A percentile compares a stretch with the other conserved stretches of the same genome.
Evolutionary conservation across 2,113 vertebrate genomes (phyloP).

Genomic region (Lepisosteus osseus): DNA sequence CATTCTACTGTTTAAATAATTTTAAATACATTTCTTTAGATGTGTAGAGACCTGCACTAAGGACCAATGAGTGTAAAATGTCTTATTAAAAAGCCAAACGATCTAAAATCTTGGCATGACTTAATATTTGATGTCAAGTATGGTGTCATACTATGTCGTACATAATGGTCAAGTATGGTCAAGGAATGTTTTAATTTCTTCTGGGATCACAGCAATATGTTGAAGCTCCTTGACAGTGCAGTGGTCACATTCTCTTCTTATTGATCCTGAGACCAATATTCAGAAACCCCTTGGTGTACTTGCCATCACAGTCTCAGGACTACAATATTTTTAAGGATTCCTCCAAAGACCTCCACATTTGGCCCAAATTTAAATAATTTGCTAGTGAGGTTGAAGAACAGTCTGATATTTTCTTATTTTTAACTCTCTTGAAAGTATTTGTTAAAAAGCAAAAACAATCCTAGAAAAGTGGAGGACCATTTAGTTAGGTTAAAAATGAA

Average conservation of each 20-base stretch:
- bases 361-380: not conserved
- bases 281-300: not conserved
- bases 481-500: too few relatives aligned
- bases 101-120: too few relatives aligned
- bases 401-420: constrained; percentile 13
- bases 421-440: constrained; percentile 10
- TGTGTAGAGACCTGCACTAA: too few relatives aligned
- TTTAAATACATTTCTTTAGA: too few relatives aligned
- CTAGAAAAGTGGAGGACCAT: too few relatives aligned
- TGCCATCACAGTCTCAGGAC: constrained; percentile 4
- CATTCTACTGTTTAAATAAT: too few relatives aligned
- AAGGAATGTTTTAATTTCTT: not conserved
- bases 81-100: too few relatives aligned
- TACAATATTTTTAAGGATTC: too few relatives aligned
- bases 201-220: not conserved
- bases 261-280: not conserved
- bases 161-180: not conserved
- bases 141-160: too few relatives aligned
- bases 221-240: not conserved
- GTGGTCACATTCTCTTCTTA: not conserved
- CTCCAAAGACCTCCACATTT: not conserved
- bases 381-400: constrained; percentile 1
- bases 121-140: too few relatives aligned
- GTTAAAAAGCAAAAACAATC: constrained; percentile 25
- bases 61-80: too few relatives aligned